Percentiles rank a stretch among this genome's conserved stretches.
phyloP scores from a whole-genome alignment of 2,113 vertebrate genomes.

The Falcunculus frontatus region DNA sequence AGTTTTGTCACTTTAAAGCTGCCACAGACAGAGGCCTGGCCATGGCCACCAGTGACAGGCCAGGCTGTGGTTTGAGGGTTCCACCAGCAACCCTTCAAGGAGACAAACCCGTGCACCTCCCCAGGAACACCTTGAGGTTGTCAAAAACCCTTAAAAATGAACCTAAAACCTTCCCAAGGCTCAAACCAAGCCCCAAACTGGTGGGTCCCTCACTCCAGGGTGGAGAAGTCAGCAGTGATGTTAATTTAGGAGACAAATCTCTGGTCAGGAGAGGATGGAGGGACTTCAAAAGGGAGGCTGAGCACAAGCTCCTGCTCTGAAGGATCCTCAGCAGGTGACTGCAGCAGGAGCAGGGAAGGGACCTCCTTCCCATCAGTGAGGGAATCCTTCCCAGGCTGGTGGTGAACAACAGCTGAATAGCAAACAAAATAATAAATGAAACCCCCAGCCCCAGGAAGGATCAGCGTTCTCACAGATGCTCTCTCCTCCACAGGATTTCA shows the following conservation, averaged over 20 bases:
- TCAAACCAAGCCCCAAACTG: not conserved
- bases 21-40: not conserved
- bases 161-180: not conserved
- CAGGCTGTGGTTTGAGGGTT: not conserved
- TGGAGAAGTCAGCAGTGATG: accelerated
- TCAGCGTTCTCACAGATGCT: accelerated
- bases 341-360: not conserved
- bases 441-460: not conserved
- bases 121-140: not conserved
- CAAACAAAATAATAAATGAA: not conserved
- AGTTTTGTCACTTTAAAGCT: not conserved
- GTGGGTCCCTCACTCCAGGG: not conserved
- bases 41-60: not conserved
- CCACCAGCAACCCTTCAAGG: not conserved
- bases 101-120: not conserved
- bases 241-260: not conserved
- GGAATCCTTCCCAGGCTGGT: not conserved
- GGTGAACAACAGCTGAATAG: not conserved
- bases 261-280: not conserved
- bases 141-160: not conserved
- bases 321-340: not conserved
- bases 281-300: not conserved
- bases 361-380: not conserved
- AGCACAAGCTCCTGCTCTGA: not conserved
- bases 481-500: not conserved